Evolutionary conservation across 2,113 vertebrate genomes (phyloP), one percentile per base, ranked within the genome.

Genomic region (Percina caprodes): DNA sequence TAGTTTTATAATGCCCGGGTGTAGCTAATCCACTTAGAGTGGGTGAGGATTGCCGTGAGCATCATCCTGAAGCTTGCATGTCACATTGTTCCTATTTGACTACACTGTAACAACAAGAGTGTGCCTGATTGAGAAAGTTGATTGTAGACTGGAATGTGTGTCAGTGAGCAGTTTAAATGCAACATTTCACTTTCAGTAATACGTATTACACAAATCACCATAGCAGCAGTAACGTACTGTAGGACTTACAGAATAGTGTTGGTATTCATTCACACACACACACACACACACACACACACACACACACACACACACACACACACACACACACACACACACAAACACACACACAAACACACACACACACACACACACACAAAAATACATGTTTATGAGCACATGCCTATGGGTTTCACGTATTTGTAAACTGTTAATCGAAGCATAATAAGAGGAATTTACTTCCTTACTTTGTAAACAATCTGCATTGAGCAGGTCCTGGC

Each of bases 391-490:
- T 63, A 10, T 24, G 16, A 12, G 11, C 35, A 55, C 23, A 26
- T 55, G 23, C 4, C 54, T 39, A 3, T 51, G 55, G 9, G 16
- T 30, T 61, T 59, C 12, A 75, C 45, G 14, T 42, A 7, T 63
- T 24, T 48, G 30, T 67, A n/a, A 60, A 18, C 33, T 18, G 23
- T 16, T 35, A 33, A 69, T 58, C 13, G 48, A 63, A 48, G 26
- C 14, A 69, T 54, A 35, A 54, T 33, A 49, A 5, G 19, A n/a
- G 51, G 55, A 5, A 66, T 78, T 3, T 14, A 5, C 3, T n/a
- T 51, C 0, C 98, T 99, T 93, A 99, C 98, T 96, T 88, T 99
- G 98, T 82, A 99, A 95, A 87, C 98, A 99, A 89, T 99, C 98
- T 9, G 98, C 98, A 1, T 98, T 99, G 61, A 99, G 96, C 75